Base-by-base conservation (phyloP, 2,888 invertebrate genomes). In the Nineta flava region DNA sequence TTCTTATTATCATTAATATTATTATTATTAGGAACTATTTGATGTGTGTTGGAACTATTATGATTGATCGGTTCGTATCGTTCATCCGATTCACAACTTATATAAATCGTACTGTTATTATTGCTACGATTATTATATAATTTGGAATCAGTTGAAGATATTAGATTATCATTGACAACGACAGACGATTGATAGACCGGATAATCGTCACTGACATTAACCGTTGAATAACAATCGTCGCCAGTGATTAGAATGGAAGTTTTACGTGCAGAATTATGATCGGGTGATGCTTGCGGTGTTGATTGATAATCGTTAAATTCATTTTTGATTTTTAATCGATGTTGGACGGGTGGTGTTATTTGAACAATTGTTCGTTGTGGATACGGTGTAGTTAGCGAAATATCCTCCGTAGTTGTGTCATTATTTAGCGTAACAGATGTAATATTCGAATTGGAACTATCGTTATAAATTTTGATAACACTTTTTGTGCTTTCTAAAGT, bases 241-340 rank as follows among this genome's bases (percentile, higher is more conserved):
- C 77, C 82, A 61, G 71, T 83, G 60, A 84, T 84, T 71, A 82
- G 71, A 58, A 84, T 83, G 12, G 83, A 83, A 15, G 83, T 77
- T 62, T 69, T 81, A 68, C 66, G 59, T 55, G 66, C 65, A 1
- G 62, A 58, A 53, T 59, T 63, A 47, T 67, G 65, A 45, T 63
- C 57, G n/a, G 61, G 57, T 35, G 62, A 57, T 5, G 55, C 56
- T 41, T 57, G 62, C 42, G 60, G 57, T n/a, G 57, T 50, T 47
- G 58, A 58, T 2, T 47, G 41, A 26, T 47, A 35, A 31, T 63
- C 63, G 13, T 60, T 54, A 53, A 62, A 66, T 55, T 67, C 71
- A 55, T 75, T 74, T 55, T 67, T 70, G 51, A 75, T 75, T 63
- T 74, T 72, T 41, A 75, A 59, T 56, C 73, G 71, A 60, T 75